Conservation (phyloP, 2,113 vertebrate species). For the Galeopterus variegatus region DNA sequence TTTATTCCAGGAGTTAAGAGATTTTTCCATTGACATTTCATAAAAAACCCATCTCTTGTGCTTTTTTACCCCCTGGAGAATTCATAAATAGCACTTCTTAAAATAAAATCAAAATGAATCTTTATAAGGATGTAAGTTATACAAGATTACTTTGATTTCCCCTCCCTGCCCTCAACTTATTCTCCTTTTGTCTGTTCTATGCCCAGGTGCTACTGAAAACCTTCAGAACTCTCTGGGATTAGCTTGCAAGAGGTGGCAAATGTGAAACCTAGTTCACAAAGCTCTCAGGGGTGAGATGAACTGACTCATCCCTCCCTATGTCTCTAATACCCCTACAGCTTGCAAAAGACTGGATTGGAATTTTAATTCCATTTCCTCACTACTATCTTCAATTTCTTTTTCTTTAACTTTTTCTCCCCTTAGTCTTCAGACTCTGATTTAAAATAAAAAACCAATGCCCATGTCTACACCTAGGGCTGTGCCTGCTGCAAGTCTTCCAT, state of each 20-base stretch:
- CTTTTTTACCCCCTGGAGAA: slow-evolving; percentile 71
- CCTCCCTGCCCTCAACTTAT: neutral
- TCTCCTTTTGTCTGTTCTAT: slow-evolving; percentile 50
- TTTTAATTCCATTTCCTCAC: neutral
- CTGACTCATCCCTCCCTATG: neutral
- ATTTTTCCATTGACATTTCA: slow-evolving; percentile 69
- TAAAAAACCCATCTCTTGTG: slow-evolving; percentile 46
- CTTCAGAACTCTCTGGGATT: neutral
- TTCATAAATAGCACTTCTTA: slow-evolving; percentile 65
- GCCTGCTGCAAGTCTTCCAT: neutral
- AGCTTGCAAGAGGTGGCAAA: slow-evolving; percentile 1
- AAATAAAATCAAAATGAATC: slow-evolving; percentile 76
- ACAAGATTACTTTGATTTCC: neutral
- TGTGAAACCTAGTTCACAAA: neutral
- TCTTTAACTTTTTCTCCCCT: neutral
- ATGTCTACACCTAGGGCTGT: neutral
- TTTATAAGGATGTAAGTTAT: slow-evolving; percentile 47
- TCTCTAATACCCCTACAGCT: neutral
- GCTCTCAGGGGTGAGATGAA: neutral
- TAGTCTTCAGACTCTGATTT: neutral
- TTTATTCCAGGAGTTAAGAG: slow-evolving; percentile 70
- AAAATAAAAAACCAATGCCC: neutral
- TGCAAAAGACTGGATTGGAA: neutral
- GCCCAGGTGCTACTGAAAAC: neutral
- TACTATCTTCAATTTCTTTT: neutral